phyloP scores from a whole-genome alignment of 92 coral and sea anemone genomes.

The Zoanthus solanderi region DNA sequence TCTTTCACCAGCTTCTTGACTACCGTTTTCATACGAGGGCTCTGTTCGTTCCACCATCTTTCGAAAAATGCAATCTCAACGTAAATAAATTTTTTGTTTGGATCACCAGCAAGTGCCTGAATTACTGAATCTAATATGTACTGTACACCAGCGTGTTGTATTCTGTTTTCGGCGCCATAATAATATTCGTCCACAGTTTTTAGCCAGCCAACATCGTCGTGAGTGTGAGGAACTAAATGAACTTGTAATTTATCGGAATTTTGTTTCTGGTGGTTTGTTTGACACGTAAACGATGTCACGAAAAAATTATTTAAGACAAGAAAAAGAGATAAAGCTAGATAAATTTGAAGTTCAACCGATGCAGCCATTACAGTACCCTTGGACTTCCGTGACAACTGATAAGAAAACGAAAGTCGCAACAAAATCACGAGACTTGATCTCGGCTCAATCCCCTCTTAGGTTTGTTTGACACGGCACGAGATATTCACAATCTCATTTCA shows the following conservation, averaged over 20 bases:
- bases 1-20: slow-evolving; percentile 68
- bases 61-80: slow-evolving; percentile 82
- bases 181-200: no score
- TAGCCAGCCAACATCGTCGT: no score
- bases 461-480: no score
- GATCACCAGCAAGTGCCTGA: slow-evolving; percentile 82
- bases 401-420: no score
- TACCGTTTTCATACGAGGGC: slow-evolving; percentile 48
- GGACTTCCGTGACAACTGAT: no score
- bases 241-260: no score
- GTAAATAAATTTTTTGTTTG: slow-evolving; percentile 43
- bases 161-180: no score
- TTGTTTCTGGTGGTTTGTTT: not conserved
- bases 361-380: not conserved
- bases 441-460: no score
- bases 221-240: no score
- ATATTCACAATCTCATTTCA: no score
- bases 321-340: not conserved
- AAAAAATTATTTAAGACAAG: not conserved
- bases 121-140: slow-evolving; percentile 94
- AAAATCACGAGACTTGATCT: no score
- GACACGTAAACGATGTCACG: not conserved
- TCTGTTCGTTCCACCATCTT: slow-evolving; percentile 94
- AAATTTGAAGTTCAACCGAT: not conserved
- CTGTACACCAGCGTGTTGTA: slow-evolving; percentile 79